Conservation (phyloP, 1,140 invertebrate genomes). For the Pantala flavescens region DNA sequence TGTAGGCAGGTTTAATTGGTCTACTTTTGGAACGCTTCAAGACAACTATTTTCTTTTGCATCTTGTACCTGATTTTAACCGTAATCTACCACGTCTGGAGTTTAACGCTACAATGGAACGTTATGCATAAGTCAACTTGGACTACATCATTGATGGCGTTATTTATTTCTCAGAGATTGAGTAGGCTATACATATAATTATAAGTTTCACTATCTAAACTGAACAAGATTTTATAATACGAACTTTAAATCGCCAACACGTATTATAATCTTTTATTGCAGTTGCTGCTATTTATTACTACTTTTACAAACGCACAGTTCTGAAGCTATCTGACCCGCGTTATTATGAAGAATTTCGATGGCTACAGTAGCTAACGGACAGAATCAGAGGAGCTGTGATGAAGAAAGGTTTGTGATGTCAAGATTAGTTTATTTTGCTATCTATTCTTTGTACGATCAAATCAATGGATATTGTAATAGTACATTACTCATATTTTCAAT, state of each 20-base stretch:
- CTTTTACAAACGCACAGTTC: slow-evolving; percentile 55
- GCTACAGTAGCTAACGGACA: slow-evolving; percentile 39
- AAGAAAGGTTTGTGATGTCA: no score
- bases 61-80: slow-evolving; percentile 44
- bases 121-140: slow-evolving; percentile 39
- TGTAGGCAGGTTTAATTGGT: slow-evolving; percentile 54
- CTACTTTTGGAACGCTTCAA: slow-evolving; percentile 52
- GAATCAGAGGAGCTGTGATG: not conserved
- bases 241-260: slow-evolving; percentile 18
- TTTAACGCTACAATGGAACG: slow-evolving; percentile 43
- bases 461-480: no score
- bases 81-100: slow-evolving; percentile 46
- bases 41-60: slow-evolving; percentile 41
- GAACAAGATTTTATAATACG: not conserved
- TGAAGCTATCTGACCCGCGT: slow-evolving; percentile 57
- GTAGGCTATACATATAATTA: slow-evolving; percentile 34
- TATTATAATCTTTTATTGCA: slow-evolving; percentile 31
- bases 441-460: no score
- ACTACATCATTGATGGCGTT: slow-evolving; percentile 44
- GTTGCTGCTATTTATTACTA: slow-evolving; percentile 64
- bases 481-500: no score
- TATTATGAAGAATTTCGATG: slow-evolving; percentile 61
- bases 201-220: not conserved
- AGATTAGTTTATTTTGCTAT: no score
- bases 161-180: slow-evolving; percentile 46